Base-by-base conservation (phyloP, 2,113 vertebrate genomes). In the Tachysurus fulvidraco region DNA sequence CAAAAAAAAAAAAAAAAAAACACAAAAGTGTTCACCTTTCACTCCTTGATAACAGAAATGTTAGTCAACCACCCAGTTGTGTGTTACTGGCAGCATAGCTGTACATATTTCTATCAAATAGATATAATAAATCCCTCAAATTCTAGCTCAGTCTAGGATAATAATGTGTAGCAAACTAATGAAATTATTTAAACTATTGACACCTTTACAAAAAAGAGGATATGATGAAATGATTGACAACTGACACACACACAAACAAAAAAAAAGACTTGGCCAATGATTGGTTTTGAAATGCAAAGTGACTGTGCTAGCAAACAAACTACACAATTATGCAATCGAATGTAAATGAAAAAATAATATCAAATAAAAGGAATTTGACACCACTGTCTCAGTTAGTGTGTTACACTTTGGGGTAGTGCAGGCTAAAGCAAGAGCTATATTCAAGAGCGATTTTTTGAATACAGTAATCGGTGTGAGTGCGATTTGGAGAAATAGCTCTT, bases 31-130 rank as follows among this genome's bases (percentile, higher is more conserved):
- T 85, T 52, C 50, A 84, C 12, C n/a, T 28, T 79, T 69, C 14
- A 30, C 81, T 36, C 36, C 9, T 65, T 90, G 74, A 79, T 46
- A 82, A 84, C 44, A 84, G 25, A 88, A 67, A 71, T 65, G 30
- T 25, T 5, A 44, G 84, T 69, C 86, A 41, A 13, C 73, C 87
- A 54, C 57, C 25, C 28, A 83, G 84, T 79, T n/a, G n/a, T 65
- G 77, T 88, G 83, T 90, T 85, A 87, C 85, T 92, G 91, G 91
- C 90, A 92, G 87, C 86, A 84, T 28, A 59, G 57, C 69, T 57
- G 60, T 77, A 85, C 50, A 69, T 57, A 89, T 54, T 54, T 85
- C 79, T 84, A 85, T 84, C 85, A 89, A 90, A 76, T 5, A 76
- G 73, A 81, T 83, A 87, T 65, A 74, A 83, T 54, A 91, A 87